A percentile compares a stretch with the other conserved stretches of the same genome.
phyloP scores from a whole-genome alignment of 2,888 invertebrate genomes.

The Chymomyza amoena region DNA sequence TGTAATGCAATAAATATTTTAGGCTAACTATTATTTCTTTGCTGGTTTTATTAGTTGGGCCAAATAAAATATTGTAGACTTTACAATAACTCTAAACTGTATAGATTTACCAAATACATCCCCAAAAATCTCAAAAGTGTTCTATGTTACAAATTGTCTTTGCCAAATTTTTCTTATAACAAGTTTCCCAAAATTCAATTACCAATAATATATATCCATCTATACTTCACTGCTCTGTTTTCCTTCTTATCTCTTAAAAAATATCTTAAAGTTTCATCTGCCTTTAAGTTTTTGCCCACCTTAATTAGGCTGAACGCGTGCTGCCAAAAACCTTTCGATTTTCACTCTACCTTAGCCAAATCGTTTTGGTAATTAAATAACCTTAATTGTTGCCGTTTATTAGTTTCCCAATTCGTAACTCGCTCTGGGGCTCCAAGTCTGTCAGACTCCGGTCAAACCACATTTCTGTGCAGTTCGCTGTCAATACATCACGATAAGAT shows the following conservation, averaged over 20 bases:
- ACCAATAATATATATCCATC: too few species aligned
- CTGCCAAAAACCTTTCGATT: slow-evolving; percentile 14
- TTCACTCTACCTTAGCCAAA: not conserved
- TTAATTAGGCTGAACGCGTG: slow-evolving; percentile 43
- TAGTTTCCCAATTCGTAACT: slow-evolving; percentile 2
- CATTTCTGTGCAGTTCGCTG: not conserved
- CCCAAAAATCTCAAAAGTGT: too few species aligned
- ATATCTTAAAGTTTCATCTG: slow-evolving; percentile 37
- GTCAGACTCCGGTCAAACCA: not conserved
- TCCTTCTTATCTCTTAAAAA: not conserved
- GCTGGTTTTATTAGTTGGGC: too few species aligned
- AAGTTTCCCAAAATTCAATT: too few species aligned
- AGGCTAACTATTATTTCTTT: too few species aligned
- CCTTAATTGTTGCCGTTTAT: slow-evolving; percentile 33
- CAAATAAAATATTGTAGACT: too few species aligned
- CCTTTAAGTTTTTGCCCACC: slow-evolving; percentile 21
- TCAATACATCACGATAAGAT: not conserved
- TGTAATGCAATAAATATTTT: too few species aligned
- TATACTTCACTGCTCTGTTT: too few species aligned
- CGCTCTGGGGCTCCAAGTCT: not conserved
- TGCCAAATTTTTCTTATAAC: too few species aligned
- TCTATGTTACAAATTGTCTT: too few species aligned
- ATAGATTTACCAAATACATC: too few species aligned
- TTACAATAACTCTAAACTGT: too few species aligned
- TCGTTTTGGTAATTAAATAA: slow-evolving; percentile 33